These are phyloP conservation scores for Erpobdella octoculata DNA, from an alignment of 2,888 invertebrate genomes.

Conservation along the genomic window DNA sequence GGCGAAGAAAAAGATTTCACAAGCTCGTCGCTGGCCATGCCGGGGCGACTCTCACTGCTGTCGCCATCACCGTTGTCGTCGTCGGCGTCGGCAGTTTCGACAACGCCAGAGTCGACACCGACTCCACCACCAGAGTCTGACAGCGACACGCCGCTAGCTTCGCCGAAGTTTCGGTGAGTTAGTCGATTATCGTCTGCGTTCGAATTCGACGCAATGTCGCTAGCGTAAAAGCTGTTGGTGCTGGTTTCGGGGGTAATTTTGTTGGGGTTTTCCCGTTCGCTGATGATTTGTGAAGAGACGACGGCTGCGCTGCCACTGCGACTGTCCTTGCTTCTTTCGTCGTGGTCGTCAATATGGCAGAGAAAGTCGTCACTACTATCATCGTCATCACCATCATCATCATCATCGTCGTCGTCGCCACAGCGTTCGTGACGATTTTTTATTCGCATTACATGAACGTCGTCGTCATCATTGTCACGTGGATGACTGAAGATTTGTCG, in stretches of 20 bases:
- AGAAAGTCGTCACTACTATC: background rate
- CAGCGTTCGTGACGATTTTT: background rate
- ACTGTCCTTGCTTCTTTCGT: background rate
- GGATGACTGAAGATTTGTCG: background rate
- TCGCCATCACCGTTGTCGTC: constrained; percentile 6
- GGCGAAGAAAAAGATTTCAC: background rate
- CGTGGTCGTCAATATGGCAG: background rate
- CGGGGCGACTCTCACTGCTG: background rate
- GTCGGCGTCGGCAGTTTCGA: background rate
- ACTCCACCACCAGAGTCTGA: background rate
- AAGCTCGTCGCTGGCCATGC: background rate
- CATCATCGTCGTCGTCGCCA: background rate
- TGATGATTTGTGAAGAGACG: background rate
- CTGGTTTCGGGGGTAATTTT: background rate
- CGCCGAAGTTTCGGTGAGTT: background rate
- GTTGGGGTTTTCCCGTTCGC: background rate
- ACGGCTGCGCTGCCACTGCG: background rate
- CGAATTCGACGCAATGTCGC: no score
- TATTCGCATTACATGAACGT: background rate
- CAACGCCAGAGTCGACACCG: background rate
- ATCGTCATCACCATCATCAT: background rate
- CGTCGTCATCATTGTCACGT: background rate
- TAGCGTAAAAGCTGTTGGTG: no score
- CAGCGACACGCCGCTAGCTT: background rate
- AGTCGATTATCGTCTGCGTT: background rate